Evolutionary conservation across 37 sponge, comb jelly and placozoan species (phyloP).

Genomic region (Oscarella lobularis): DNA sequence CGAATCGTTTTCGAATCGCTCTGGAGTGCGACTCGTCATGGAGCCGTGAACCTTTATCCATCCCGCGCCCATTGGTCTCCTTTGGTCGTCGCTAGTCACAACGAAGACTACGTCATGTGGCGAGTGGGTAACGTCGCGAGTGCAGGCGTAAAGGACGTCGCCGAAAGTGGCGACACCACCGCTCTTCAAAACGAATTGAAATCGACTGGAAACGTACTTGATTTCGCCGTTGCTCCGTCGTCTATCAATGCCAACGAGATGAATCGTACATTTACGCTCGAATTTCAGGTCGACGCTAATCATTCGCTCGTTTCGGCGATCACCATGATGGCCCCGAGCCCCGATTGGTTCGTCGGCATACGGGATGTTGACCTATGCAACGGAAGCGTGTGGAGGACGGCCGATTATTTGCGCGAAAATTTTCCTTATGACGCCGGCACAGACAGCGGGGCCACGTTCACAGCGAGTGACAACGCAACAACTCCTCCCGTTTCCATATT

Average conservation of each 20-base stretch:
- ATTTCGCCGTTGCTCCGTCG: background rate
- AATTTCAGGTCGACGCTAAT: background rate
- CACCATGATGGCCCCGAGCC: conserved; percentile 3
- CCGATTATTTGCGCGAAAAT: background rate
- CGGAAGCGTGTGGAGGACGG: conserved; percentile 1
- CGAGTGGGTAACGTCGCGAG: background rate
- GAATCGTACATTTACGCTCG: too few relatives aligned
- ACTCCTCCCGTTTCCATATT: background rate
- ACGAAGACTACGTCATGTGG: background rate
- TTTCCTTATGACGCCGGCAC: conserved; percentile 8
- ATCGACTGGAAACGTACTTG: background rate
- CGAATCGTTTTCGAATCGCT: background rate
- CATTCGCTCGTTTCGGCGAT: background rate
- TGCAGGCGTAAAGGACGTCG: background rate
- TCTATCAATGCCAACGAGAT: background rate
- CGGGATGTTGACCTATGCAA: background rate
- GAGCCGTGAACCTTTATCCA: background rate
- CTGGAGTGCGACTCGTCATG: background rate
- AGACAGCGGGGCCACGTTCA: background rate
- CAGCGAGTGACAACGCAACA: background rate
- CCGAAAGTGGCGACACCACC: background rate
- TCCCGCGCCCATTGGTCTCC: background rate
- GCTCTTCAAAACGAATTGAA: background rate
- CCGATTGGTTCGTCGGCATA: conserved; percentile 7
- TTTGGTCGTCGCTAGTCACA: background rate